Evolutionary conservation across 2,888 invertebrate genomes (phyloP).

Genomic region (Tipula lateralis): DNA sequence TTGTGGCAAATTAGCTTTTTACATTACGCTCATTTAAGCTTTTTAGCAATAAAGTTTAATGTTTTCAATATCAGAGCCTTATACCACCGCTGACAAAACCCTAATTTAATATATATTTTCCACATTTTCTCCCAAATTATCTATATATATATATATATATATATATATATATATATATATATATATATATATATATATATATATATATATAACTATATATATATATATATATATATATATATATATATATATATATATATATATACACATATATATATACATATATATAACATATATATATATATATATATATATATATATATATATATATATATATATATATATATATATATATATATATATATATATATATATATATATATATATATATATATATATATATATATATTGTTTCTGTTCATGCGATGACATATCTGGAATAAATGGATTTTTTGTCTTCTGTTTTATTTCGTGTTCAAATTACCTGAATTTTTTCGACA

Average conservation of each 20-base stretch:
- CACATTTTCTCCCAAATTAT: neutral
- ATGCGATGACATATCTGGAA: neutral
- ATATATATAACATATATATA: neutral
- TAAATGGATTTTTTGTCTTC: constrained; percentile 3
- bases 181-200: neutral
- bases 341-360: neutral
- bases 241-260: neutral
- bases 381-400: neutral
- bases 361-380: neutral
- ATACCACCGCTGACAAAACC: neutral
- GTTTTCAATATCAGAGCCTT: neutral
- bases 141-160: too few relatives aligned
- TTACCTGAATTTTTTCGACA: neutral
- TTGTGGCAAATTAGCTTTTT: neutral
- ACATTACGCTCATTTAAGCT: constrained; percentile 19
- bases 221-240: neutral
- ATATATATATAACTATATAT: neutral
- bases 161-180: neutral
- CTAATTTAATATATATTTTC: neutral
- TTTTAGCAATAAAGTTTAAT: neutral
- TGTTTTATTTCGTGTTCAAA: constrained; percentile 1
- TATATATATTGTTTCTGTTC: neutral
- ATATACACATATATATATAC: neutral
- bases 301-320: neutral
- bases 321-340: neutral